Conservation (phyloP, 2,797 vertebrate genomes). For the Sciurus carolinensis region DNA sequence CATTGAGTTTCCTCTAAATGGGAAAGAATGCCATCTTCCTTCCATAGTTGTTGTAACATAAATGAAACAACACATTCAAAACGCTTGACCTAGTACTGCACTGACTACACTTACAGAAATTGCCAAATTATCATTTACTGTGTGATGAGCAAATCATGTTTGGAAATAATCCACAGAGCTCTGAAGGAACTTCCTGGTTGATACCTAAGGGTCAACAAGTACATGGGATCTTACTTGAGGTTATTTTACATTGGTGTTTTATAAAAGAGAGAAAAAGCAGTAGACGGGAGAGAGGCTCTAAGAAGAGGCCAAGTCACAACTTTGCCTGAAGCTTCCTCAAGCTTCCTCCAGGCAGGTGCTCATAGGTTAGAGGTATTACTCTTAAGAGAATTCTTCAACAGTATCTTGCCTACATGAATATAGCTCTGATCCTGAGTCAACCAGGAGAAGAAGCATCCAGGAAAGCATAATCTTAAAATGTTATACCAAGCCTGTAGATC, state of each 20-base stretch:
- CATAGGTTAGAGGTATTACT: neutral
- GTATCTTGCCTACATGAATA: neutral
- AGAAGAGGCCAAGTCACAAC: neutral
- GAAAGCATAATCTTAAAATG: slow-evolving; percentile 25
- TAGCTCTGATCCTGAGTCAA: slow-evolving; percentile 32
- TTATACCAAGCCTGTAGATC: neutral
- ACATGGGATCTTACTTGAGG: neutral
- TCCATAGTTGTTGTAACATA: neutral
- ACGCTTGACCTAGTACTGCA: neutral
- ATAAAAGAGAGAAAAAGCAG: neutral
- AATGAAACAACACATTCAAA: slow-evolving; percentile 6
- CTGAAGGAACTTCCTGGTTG: neutral
- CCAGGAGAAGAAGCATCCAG: neutral
- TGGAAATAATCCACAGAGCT: neutral
- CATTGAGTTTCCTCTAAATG: neutral
- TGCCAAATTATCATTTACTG: neutral
- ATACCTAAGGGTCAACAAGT: neutral
- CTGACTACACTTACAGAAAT: neutral
- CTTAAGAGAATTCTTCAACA: neutral
- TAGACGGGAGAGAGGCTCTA: neutral
- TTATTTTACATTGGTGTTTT: slow-evolving; percentile 22
- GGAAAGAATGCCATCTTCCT: neutral
- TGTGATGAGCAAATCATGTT: neutral
- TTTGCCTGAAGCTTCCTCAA: slow-evolving; percentile 41
- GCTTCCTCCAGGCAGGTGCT: neutral